Base-by-base conservation (phyloP, 1,140 invertebrate genomes). In the Drosophila kohkoa region DNA sequence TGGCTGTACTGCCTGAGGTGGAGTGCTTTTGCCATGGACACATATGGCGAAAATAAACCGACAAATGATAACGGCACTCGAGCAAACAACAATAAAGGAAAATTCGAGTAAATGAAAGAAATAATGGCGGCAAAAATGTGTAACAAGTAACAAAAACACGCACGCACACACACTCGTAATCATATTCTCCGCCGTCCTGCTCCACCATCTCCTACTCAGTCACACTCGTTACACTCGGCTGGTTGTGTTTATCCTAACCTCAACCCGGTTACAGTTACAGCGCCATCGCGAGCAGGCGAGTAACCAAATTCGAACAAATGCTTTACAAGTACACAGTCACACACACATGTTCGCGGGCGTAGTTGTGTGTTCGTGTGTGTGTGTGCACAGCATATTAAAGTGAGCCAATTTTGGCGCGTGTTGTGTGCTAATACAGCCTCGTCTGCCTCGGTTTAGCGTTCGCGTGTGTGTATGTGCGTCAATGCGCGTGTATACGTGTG, bases 71-170 rank as follows among this genome's bases (percentile, higher is more conserved):
- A 88, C 83, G 83, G 85, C 83, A 81, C 85, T 89, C 80, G 85
- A 81, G 83, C 83, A 88, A 88, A 88, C 80, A 88, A 88, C 83
- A 88, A 89, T 89, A 88, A 88, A 83, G 85, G 83, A 89, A 87
- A 83, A 88, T 89, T 89, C 77, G 77, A 88, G 83, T 88, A 88
- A 88, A 83, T 88, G 83, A 88, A 88, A 70, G 85, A 77, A 81
- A 88, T 87, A 88, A 87, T 82, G 83, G 82, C 55, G 52, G 83
- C 73, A 81, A 60, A 78, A 78, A 87, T 79, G 82, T 80, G 81
- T 87, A 87, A 82, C 83, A 79, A 82, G 82, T 77, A 82, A 77
- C 76, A 82, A 77, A 75, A 58, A 41, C 16, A 15, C 52, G 80
- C 69, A 60, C 32, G 28, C 51, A 82, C 76, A 60, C 72, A 20